Base-by-base conservation (phyloP, 1,140 invertebrate genomes). In the Heliconius hermathena region DNA sequence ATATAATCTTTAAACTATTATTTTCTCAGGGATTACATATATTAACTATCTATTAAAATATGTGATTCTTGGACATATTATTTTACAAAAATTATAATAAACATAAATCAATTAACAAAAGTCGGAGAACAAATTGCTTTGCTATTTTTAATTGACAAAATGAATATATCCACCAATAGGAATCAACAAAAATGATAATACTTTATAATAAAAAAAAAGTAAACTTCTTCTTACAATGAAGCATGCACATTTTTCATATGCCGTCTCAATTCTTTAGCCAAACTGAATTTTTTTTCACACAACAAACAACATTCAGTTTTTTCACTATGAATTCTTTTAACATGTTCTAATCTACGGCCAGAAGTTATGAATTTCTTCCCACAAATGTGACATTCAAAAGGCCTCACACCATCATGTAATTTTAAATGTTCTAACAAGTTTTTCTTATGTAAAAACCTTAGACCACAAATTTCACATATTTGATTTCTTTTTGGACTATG, bases 391-490 rank as follows among this genome's bases (percentile, higher is more conserved):
- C 91, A 93, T 73, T 88, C 78, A 79, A 86, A 93, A n/a, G 85
- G 85, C 81, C 84, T 89, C 9, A 81, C 82, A 46, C 87, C 83
- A 8, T 82, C 74, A 81, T 93, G 91, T 13, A 92, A 71, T 74
- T 84, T 86, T 75, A 90, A 82, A 82, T 93, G 91, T 76, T 91
- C 85, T 9, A 76, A 46, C 26, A 93, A 88, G 52, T 86, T 91
- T 70, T 87, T 89, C 36, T 85, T 88, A 73, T 85, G 80, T 16
- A 83, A 29, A 84, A 91, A 93, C 71, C 70, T 80, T 36, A 88
- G 82, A 5, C 89, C 91, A 52, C 91, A 93, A 0, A 89, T 71
- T 73, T 93, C 90, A 81, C 91, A 93, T 70, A 87, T 87, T 29
- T 88, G 83, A 72, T 85, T 85, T 49, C 87, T 87, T 16, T 54